Conservation (phyloP, 1,140 invertebrate genomes). For the Drosophila guanche region DNA sequence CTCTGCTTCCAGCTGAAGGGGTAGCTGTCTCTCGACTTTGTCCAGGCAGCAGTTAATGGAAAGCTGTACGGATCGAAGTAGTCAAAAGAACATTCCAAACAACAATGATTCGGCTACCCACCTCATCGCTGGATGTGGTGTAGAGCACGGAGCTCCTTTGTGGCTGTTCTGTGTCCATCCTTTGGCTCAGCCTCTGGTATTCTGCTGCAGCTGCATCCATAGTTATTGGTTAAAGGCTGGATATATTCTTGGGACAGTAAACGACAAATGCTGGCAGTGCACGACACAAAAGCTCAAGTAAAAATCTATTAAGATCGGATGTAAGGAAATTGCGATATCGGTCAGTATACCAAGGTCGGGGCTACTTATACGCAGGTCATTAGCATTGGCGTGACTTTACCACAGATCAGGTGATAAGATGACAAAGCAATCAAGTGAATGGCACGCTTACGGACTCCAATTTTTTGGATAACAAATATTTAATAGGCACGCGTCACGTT, state of each 20-base stretch:
- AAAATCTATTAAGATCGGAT: not conserved
- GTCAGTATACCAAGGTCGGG: not conserved
- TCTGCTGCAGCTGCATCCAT: conserved; percentile 61
- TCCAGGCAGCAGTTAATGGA: conserved; percentile 9
- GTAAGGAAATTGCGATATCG: no score
- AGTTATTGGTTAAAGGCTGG: conserved; percentile 14
- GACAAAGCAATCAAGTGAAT: no score
- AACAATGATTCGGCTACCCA: not conserved
- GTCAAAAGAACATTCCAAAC: no score
- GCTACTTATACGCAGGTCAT: not conserved
- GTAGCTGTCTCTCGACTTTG: no score
- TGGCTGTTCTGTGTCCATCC: conserved; percentile 8
- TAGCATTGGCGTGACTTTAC: not conserved
- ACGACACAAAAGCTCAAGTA: conserved; percentile 43
- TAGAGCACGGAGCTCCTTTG: conserved; percentile 30
- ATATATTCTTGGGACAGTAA: conserved; percentile 9
- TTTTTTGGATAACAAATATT: not conserved
- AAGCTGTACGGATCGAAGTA: conserved; percentile 10
- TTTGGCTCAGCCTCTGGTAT: conserved; percentile 38
- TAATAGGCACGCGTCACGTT: not conserved
- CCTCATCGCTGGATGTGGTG: conserved; percentile 34
- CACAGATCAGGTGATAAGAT: not conserved
- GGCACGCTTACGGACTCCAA: no score
- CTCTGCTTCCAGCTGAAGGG: conserved; percentile 1
- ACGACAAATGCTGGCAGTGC: conserved; percentile 26